Evolutionary conservation across 1,140 invertebrate genomes (phyloP).

Genomic region (Drosophila carrolli): DNA sequence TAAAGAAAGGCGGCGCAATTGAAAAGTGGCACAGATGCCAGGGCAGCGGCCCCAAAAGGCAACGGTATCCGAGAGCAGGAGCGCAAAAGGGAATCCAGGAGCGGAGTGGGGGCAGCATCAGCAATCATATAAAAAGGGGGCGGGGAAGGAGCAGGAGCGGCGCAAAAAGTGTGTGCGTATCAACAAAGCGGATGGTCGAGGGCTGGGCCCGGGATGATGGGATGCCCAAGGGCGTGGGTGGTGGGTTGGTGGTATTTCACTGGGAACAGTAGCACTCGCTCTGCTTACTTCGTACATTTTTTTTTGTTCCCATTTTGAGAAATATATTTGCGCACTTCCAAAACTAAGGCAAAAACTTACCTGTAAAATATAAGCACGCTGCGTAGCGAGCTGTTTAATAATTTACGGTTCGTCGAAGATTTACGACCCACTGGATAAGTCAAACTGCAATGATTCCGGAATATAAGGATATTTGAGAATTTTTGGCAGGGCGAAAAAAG

Average conservation of each 20-base stretch:
- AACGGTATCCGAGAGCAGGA: constrained; percentile 53
- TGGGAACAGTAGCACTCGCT: constrained; percentile 48
- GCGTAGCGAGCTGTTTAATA: constrained; percentile 55
- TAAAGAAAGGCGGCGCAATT: constrained; percentile 77
- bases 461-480: constrained; percentile 47
- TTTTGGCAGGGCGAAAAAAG: not conserved
- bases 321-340: constrained; percentile 53
- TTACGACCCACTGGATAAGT: constrained; percentile 33
- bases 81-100: constrained; percentile 25
- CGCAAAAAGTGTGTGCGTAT: constrained; percentile 74
- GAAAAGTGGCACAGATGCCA: constrained; percentile 74
- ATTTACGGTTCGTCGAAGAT: constrained; percentile 53
- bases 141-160: constrained; percentile 34
- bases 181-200: constrained; percentile 31
- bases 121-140: constrained; percentile 29
- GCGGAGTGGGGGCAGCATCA: constrained; percentile 31
- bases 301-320: constrained; percentile 43
- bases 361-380: constrained; percentile 72
- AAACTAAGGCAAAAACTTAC: constrained; percentile 72
- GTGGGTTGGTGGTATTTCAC: constrained; percentile 32
- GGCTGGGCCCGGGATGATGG: constrained; percentile 32
- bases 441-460: constrained; percentile 63
- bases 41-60: constrained; percentile 47
- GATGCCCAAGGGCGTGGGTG: constrained; percentile 58
- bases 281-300: constrained; percentile 18